phyloP scores from a whole-genome alignment of 1,140 invertebrate genomes.

The Drosophila obscura region DNA sequence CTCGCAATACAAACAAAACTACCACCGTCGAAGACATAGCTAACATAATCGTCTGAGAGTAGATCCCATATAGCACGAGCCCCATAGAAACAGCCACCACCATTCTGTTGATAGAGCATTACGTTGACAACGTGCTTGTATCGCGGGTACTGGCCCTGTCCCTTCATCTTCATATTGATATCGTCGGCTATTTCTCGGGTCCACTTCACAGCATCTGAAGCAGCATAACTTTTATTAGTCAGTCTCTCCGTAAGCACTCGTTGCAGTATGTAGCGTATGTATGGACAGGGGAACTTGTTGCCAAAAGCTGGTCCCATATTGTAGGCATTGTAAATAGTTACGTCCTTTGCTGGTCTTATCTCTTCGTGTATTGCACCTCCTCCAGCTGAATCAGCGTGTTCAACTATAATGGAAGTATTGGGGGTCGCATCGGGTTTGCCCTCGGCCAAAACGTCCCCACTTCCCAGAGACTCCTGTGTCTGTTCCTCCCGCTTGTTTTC shows the following conservation, averaged over 20 bases:
- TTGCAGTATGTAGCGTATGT: slow-evolving; percentile 36
- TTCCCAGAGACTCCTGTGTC: no score
- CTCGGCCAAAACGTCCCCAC: no score
- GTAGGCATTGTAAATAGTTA: slow-evolving; percentile 58
- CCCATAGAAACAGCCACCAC: slow-evolving; percentile 56
- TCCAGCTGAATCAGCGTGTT: background rate
- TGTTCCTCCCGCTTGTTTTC: no score
- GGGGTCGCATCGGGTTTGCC: background rate
- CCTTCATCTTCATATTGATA: slow-evolving; percentile 43
- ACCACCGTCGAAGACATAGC: slow-evolving; percentile 24
- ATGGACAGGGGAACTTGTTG: slow-evolving; percentile 50
- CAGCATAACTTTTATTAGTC: slow-evolving; percentile 36
- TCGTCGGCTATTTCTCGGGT: slow-evolving; percentile 54
- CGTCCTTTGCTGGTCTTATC: slow-evolving; percentile 35
- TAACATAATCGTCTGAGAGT: slow-evolving; percentile 49
- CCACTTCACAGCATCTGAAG: slow-evolving; percentile 53
- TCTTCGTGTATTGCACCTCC: slow-evolving; percentile 13
- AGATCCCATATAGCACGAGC: slow-evolving; percentile 64
- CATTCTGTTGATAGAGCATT: slow-evolving; percentile 61
- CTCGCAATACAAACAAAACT: slow-evolving; percentile 46
- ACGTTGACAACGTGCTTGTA: slow-evolving; percentile 63
- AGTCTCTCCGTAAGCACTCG: slow-evolving; percentile 23
- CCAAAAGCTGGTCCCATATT: slow-evolving; percentile 64
- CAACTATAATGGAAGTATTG: background rate
- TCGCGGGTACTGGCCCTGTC: slow-evolving; percentile 21